phyloP scores from a whole-genome alignment of 2,797 vertebrate genomes.

The Parambassis ranga region DNA sequence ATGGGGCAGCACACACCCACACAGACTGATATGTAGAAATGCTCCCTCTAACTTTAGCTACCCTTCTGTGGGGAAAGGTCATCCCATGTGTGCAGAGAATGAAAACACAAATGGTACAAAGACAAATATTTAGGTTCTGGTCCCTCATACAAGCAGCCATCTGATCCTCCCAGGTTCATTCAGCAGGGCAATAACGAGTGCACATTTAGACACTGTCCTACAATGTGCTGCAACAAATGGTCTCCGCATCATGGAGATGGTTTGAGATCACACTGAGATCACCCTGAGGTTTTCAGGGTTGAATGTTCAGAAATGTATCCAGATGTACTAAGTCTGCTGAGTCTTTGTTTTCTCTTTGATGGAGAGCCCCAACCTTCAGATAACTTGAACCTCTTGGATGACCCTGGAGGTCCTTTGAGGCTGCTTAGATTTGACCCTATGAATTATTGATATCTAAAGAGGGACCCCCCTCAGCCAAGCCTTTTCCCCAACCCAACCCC shows the following conservation, averaged over 20 bases:
- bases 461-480: constrained; percentile 71
- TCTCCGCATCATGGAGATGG: too few relatives aligned
- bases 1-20: not conserved
- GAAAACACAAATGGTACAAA: not conserved
- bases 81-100: constrained; percentile 5
- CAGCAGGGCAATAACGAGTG: too few relatives aligned
- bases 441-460: constrained; percentile 85
- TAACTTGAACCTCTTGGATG: constrained; percentile 28
- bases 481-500: constrained; percentile 46
- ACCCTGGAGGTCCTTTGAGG: constrained; percentile 38
- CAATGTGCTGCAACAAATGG: too few relatives aligned
- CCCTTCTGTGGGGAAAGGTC: constrained; percentile 18
- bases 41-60: constrained; percentile 19
- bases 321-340: too few relatives aligned
- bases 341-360: not conserved
- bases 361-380: constrained; percentile 25
- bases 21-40: not conserved
- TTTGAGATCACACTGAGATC: too few relatives aligned
- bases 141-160: too few relatives aligned
- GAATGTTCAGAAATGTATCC: too few relatives aligned
- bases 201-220: too few relatives aligned
- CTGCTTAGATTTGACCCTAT: constrained; percentile 47
- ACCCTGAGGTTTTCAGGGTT: too few relatives aligned
- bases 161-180: too few relatives aligned
- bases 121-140: too few relatives aligned